Evolutionary conservation across 2,113 vertebrate species (phyloP).

Genomic region (Macrotus californicus): DNA sequence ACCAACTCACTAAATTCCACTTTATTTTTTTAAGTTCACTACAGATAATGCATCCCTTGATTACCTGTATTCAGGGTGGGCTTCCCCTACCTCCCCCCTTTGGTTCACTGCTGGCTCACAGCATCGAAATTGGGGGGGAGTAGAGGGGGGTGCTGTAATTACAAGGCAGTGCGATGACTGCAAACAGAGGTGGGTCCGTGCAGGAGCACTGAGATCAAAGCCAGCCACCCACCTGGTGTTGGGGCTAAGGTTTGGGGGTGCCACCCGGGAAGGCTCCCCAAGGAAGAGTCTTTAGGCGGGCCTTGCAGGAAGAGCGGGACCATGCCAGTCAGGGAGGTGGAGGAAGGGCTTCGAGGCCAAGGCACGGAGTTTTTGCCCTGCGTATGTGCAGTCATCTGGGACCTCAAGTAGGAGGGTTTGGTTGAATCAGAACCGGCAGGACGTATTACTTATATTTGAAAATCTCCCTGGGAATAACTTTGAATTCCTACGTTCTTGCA

Average conservation of each 20-base stretch:
- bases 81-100: neutral
- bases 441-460: neutral
- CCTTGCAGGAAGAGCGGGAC: neutral
- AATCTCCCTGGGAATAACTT: neutral
- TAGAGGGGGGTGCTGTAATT: neutral
- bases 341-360: neutral
- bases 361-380: neutral
- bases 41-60: neutral
- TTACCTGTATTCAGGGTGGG: neutral
- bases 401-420: neutral
- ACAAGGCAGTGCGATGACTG: neutral
- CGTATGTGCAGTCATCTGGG: neutral
- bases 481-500: neutral
- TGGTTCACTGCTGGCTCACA: neutral
- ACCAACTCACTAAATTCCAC: neutral
- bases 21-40: neutral
- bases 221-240: neutral
- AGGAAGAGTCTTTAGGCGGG: neutral
- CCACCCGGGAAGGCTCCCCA: neutral
- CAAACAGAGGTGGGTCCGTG: accelerated
- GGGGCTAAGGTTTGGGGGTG: neutral
- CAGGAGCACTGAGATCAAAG: neutral
- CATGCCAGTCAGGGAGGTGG: neutral
- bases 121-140: neutral
- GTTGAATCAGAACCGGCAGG: neutral